Evolutionary conservation across 2,797 vertebrate species (phyloP), one percentile per base, ranked within the genome.

Genomic region (Anguilla pacifica): DNA sequence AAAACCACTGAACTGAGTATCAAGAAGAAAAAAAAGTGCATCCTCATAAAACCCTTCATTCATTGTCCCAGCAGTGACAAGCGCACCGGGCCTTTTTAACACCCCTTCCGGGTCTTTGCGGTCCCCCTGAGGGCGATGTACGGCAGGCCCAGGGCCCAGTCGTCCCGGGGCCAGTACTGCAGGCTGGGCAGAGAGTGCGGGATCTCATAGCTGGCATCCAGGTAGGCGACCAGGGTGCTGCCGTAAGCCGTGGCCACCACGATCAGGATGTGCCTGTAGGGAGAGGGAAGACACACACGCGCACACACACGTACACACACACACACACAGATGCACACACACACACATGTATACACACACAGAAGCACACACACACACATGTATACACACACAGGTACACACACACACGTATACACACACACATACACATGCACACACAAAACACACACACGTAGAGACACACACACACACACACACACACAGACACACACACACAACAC

Each of bases 261-360:
- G 83, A 99, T 99, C 90, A 98, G 94, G 83, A 99, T 94, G 0
- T 99, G 98, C 98, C 98, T 99, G 94, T 0, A 89, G 79, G 85
- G 77, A 31, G 22, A 77, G 74, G n/a, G 35, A 4, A 28, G 31
- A 46, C 79, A 25, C 15, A 10, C 13, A 67, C 59, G n/a, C 31
- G 2, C 81, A 83, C 49, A 28, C 79, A 31, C 13, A 35, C 28
- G 15, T 6, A 39, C 6, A 35, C 35, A 35, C 35, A 77, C 35
- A 77, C 59, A 61, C 59, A 61, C 59, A 22, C 59, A 61, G 17
- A 61, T 19, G 1, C 1, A 61, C 59, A 46, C 35, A 28, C 49
- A 17, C 35, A 13, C 19, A 35, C 35, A 35, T 35, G 35, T 35
- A 35, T 35, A 35, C 35, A 35, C 35, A 35, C 35, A 35, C 35